These are phyloP conservation scores for Petrocephalus sullivani DNA, from an alignment of 2,797 vertebrate genomes.

Conservation along the genomic window DNA sequence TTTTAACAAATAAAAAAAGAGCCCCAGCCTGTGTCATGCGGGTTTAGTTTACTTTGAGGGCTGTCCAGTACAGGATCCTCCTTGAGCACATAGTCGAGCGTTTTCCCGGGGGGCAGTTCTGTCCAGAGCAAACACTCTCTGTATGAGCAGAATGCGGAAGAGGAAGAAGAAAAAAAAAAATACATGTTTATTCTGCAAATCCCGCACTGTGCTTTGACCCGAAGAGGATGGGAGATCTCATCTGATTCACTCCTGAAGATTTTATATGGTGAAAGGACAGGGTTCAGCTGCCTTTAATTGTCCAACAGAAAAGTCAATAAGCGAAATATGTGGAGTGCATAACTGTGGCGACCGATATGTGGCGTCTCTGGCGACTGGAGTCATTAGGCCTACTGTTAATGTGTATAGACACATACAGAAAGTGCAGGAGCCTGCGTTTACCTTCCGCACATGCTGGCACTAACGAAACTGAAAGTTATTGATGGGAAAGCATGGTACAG, in stretches of 20 bases:
- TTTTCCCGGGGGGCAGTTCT: not conserved
- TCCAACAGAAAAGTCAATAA: not conserved
- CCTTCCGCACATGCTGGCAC: not conserved
- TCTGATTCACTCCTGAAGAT: not conserved
- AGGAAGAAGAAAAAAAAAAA: not conserved
- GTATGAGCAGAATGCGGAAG: not conserved
- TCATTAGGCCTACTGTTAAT: not conserved
- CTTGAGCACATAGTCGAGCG: constrained; percentile 18
- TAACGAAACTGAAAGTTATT: not conserved
- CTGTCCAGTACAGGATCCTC: not conserved
- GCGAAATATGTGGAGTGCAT: not conserved
- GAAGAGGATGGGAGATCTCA: not conserved
- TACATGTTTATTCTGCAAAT: not conserved
- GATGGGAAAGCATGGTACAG: not conserved
- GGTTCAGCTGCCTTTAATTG: not conserved
- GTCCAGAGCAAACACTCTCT: constrained; percentile 18
- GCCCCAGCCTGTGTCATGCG: not conserved
- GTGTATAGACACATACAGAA: not conserved
- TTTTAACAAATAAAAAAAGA: not conserved
- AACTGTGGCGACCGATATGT: not conserved
- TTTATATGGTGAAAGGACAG: not conserved
- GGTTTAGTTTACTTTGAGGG: not conserved
- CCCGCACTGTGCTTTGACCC: not conserved
- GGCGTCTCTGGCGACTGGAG: not conserved
- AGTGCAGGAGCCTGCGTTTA: not conserved